Base-by-base conservation (phyloP, 2,888 invertebrate genomes). In the Pachydiplax longipennis region DNA sequence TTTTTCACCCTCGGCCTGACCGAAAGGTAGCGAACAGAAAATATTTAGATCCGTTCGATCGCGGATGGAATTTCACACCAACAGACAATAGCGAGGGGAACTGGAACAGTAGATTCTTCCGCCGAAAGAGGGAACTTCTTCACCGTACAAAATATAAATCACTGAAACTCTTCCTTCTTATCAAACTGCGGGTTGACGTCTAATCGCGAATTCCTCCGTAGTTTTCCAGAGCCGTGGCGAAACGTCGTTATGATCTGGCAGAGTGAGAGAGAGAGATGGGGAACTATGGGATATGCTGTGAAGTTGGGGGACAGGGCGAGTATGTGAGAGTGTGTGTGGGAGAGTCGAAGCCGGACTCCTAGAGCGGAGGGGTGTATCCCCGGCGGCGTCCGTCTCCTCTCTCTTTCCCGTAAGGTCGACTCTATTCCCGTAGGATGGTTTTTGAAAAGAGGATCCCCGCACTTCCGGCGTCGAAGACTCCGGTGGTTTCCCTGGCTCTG, bases 401-500 rank as follows among this genome's bases (percentile, higher is more conserved):
- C 58, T 87, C 58, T 83, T 31, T 83, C 48, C 81, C 40, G 18
- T 12, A 31, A 61, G 87, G 15, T 87, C 58, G 22, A 87, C 31
- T 48, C 22, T 87, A 61, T 53, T 35, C 58, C 61, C 87, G 10
- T 65, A 65, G 61, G 65, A 37, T 61, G 87, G 10, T 65, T 61
- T 82, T 48, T 25, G 44, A 87, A 65, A 53, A 35, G 61, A 87
- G 37, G 65, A 87, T 87, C 87, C 87, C 87, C 87, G 87, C 37
- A 87, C 87, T 87, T 87, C 61, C 87, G 87, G 87, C 61, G 61
- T 87, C 61, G 87, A 35, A 35, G 87, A 87, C 37, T 87, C 87
- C 61, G 37, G 87, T 87, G 87, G 87, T 87, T 87, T 87, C 40
- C 87, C 87, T 87, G 61, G 87, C 87, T 87, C 87, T 87, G 87